Base-by-base conservation (phyloP, 2,113 vertebrate species). In the Corythoichthys intestinalis region DNA sequence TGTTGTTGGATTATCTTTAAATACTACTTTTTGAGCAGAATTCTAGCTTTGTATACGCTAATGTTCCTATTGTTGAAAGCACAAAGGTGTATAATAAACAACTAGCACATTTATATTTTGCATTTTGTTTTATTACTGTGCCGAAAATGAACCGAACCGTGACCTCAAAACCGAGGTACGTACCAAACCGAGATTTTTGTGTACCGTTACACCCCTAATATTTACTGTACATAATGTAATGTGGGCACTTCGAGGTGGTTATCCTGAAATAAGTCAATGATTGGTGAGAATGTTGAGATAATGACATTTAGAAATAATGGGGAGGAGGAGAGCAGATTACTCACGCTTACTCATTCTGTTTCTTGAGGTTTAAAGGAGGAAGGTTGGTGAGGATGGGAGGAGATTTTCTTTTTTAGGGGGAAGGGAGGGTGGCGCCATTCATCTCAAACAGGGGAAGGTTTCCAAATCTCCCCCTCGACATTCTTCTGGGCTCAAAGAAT, bases 401-500 rank as follows among this genome's bases (percentile, higher is more conserved):
- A 72, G 7, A 8, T 28, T 48, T 64, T 11, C 39, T 59, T 59
- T 61, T 20, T 44, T 1, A 69, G 67, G 48, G 63, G 37, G 64
- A 14, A 87, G n/a, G n/a, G n/a, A n/a, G n/a, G n/a, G n/a, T n/a
- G n/a, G n/a, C n/a, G 66, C 83, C 87, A 90, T 90, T 92, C 89
- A 90, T 81, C 83, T 83, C 80, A 76, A 80, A 70, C 76, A 81
- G 66, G 84, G 83, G 83, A 87, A 84, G 12, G 65, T 69, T 79
- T 91, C 88, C 85, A 90, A 83, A 81, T 84, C 85, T 82, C 77
- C 85, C 82, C 75, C 79, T 83, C 73, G 79, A 89, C 90, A 92
- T 92, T 93, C 90, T 90, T 90, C 82, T 81, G 76, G 69, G 60
- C 81, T 86, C 90, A 91, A 87, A 91, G 85, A 88, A 88, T 75